phyloP scores from a whole-genome alignment of 2,113 vertebrate genomes.

The Dicerorhinus sumatrensis region DNA sequence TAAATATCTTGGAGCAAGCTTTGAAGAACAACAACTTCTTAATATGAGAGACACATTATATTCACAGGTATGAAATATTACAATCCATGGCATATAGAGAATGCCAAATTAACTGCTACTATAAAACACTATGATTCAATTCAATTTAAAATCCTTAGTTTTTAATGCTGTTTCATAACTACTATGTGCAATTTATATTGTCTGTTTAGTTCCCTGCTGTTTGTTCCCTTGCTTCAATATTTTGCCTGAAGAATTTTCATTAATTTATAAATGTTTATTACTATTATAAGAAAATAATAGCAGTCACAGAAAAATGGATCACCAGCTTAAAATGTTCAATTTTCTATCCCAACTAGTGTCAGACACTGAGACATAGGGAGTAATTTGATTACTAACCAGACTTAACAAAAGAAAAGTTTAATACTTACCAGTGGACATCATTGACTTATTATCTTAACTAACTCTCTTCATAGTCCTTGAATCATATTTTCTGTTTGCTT shows the following conservation, averaged over 20 bases:
- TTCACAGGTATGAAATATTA: slow-evolving; percentile 74
- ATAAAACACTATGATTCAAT: slow-evolving; percentile 75
- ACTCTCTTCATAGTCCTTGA: slow-evolving; percentile 29
- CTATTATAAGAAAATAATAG: slow-evolving; percentile 76
- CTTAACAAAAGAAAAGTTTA: slow-evolving; percentile 47
- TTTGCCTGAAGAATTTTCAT: slow-evolving; percentile 69
- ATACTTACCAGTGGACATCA: slow-evolving; percentile 14
- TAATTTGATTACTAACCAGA: slow-evolving; percentile 61
- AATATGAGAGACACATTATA: slow-evolving; percentile 61
- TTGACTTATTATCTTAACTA: slow-evolving; percentile 58
- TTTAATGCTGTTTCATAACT: slow-evolving; percentile 76
- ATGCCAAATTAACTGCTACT: slow-evolving; percentile 72
- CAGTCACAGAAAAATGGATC: slow-evolving; percentile 67
- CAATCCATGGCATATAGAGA: slow-evolving; percentile 44
- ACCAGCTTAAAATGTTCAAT: slow-evolving; percentile 59
- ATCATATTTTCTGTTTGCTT: slow-evolving; percentile 28
- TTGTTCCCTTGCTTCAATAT: slow-evolving; percentile 70
- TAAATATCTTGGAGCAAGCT: slow-evolving; percentile 64
- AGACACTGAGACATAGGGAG: slow-evolving; percentile 24
- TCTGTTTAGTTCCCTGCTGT: slow-evolving; percentile 74
- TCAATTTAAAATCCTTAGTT: slow-evolving; percentile 72
- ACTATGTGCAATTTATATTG: slow-evolving; percentile 72
- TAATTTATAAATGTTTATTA: slow-evolving; percentile 76
- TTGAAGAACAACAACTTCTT: slow-evolving; percentile 57
- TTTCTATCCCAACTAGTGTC: slow-evolving; percentile 37